Percentiles rank a stretch among this genome's conserved stretches.
Conservation (phyloP, 2,888 invertebrate genomes). For the Patella ulyssiponensis region DNA sequence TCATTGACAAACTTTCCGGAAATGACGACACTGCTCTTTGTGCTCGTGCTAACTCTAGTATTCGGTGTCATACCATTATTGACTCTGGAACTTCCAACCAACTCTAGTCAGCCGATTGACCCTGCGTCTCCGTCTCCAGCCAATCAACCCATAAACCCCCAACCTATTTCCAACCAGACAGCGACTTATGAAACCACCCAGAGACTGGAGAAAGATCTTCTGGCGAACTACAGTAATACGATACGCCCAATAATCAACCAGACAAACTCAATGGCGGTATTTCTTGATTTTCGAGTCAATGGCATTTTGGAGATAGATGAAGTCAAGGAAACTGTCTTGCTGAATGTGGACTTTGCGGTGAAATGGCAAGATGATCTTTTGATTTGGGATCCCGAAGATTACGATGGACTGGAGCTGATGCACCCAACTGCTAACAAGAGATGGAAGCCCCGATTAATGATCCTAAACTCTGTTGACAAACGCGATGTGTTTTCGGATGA, state of each 20-base stretch:
- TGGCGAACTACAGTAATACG: background rate
- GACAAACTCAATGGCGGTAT: background rate
- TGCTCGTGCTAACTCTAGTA: too few relatives aligned
- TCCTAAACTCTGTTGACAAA: background rate
- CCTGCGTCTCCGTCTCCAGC: too few relatives aligned
- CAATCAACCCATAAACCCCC: background rate
- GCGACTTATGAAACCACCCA: background rate
- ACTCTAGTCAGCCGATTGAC: too few relatives aligned
- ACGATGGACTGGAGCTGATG: background rate
- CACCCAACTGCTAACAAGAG: background rate
- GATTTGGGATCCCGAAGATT: background rate
- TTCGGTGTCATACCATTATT: too few relatives aligned
- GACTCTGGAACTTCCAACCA: too few relatives aligned
- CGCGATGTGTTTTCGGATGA: background rate
- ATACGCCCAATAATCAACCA: background rate
- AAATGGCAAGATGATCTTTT: background rate
- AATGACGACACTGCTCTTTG: too few relatives aligned
- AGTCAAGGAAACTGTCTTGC: background rate
- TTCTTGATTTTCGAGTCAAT: background rate
- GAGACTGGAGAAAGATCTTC: background rate
- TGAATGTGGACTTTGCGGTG: background rate
- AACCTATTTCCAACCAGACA: background rate
- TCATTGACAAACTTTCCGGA: too few relatives aligned
- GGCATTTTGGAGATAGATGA: background rate
- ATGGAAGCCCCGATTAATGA: background rate